Conservation (phyloP, 2,113 vertebrate species). For the Dasypus novemcinctus region DNA sequence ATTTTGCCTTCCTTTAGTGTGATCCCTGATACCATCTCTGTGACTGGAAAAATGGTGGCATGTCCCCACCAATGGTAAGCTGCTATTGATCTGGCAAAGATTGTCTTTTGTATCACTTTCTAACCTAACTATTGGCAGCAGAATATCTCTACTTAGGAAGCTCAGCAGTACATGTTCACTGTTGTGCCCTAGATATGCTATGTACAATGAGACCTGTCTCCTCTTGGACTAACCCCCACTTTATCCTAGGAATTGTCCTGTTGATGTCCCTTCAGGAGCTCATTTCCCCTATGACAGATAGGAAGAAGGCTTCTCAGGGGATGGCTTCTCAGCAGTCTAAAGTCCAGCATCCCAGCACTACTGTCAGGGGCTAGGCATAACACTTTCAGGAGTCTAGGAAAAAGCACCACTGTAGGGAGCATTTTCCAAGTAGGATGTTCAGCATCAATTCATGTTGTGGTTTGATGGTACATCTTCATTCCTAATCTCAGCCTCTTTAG, state of each 20-base stretch:
- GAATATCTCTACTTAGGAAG: background rate
- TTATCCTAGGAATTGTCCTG: background rate
- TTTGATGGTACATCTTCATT: background rate
- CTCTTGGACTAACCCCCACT: background rate
- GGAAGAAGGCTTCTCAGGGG: background rate
- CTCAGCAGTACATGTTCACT: background rate
- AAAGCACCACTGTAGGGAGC: background rate
- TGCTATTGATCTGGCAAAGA: background rate
- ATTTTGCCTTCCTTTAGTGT: background rate
- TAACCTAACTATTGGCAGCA: background rate
- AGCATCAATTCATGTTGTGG: background rate
- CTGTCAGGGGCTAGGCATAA: background rate
- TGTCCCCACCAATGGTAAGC: background rate
- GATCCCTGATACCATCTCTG: background rate
- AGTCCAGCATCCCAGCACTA: background rate
- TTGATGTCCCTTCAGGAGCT: background rate
- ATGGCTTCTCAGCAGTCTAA: background rate
- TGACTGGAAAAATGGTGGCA: background rate
- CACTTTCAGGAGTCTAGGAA: background rate
- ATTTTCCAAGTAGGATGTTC: background rate
- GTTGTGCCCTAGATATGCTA: background rate
- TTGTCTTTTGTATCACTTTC: background rate
- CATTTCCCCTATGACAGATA: background rate
- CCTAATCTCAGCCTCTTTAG: background rate
- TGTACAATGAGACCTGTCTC: background rate